Conservation (phyloP, 92 coral and sea anemone genomes). For the Chrysogorgia sp. region DNA sequence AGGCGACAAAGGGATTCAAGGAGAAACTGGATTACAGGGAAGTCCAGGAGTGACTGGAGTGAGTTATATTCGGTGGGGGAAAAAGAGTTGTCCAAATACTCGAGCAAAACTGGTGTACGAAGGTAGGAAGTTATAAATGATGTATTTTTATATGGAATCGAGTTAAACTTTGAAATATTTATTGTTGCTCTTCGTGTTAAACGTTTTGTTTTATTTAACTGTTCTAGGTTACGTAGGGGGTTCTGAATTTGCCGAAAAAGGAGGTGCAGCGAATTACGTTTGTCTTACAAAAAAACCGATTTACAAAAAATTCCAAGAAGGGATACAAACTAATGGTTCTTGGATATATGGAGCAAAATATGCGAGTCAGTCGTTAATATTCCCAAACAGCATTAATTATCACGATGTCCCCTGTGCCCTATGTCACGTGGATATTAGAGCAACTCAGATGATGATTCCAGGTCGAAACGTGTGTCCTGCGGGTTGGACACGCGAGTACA, state of each 20-base stretch:
- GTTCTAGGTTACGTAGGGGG: no score
- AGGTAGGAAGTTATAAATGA: conserved; percentile 50
- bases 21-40: background rate
- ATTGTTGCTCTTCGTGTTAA: no score
- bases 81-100: conserved; percentile 63
- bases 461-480: conserved; percentile 27
- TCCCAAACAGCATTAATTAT: background rate
- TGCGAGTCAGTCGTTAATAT: conserved; percentile 31
- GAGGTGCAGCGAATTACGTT: no score
- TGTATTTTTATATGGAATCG: no score
- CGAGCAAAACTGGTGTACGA: conserved; percentile 60
- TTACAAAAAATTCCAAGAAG: no score
- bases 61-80: background rate
- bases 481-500: conserved; percentile 42
- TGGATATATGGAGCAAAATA: no score
- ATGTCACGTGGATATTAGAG: conserved; percentile 18
- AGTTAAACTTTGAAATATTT: no score
- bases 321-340: no score
- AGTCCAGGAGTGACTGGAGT: background rate
- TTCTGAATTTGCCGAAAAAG: no score
- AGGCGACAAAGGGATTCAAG: no score
- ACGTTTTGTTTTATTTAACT: no score
- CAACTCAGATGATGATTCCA: conserved; percentile 27
- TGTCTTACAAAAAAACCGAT: no score
- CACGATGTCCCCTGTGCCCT: background rate